Conservation (phyloP, 2,113 vertebrate species). For the Sitta europaea region DNA sequence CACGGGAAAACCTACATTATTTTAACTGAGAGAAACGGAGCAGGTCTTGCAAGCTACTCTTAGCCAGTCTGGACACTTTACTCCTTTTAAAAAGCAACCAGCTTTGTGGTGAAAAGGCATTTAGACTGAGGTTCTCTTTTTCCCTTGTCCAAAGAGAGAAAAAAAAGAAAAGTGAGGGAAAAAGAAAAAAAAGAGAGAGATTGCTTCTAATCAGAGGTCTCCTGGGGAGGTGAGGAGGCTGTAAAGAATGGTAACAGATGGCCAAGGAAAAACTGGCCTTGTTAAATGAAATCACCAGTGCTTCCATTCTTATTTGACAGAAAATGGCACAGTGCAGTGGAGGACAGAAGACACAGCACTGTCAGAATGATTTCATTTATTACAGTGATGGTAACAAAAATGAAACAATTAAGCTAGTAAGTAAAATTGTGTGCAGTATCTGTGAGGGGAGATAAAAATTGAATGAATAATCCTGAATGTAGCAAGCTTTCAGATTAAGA, state of each 20-base stretch:
- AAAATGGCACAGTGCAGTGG: neutral
- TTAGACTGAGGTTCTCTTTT: neutral
- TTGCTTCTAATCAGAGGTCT: neutral
- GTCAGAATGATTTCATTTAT: neutral
- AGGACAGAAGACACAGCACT: neutral
- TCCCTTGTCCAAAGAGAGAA: neutral
- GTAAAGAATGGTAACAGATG: constrained; percentile 38
- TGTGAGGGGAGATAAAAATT: neutral
- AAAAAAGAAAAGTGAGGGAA: neutral
- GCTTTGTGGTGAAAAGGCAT: neutral
- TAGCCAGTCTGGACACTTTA: neutral
- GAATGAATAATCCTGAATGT: neutral
- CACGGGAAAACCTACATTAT: neutral
- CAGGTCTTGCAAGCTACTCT: neutral
- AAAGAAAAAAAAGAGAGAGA: neutral
- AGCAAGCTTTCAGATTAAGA: neutral
- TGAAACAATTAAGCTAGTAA: neutral
- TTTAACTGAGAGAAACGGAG: neutral
- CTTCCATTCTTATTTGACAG: neutral
- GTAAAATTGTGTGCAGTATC: neutral
- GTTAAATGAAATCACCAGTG: neutral
- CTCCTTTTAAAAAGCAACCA: neutral
- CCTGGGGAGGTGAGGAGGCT: neutral
- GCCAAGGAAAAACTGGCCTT: neutral
- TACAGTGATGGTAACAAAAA: neutral